These are phyloP conservation scores for Proteles cristata DNA, from an alignment of 2,113 vertebrate species.

Conservation along the genomic window DNA sequence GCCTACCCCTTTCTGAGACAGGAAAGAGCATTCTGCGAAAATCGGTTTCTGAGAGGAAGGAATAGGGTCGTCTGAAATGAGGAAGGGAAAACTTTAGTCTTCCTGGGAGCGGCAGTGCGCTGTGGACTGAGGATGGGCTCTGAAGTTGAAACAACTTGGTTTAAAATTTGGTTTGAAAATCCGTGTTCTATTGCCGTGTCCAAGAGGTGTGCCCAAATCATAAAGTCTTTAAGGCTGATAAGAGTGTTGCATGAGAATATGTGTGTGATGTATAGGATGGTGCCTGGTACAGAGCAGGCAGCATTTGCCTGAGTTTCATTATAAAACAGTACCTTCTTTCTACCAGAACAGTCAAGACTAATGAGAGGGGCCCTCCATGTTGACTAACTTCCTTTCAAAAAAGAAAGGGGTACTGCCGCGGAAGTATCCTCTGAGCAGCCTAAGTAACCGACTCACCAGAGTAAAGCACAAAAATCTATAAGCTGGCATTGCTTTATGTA, in stretches of 20 bases:
- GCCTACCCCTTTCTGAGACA: rapidly evolving
- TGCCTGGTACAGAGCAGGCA: not conserved
- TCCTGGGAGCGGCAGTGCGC: not conserved
- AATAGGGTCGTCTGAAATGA: not conserved
- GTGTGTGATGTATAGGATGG: not conserved
- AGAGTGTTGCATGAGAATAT: not conserved
- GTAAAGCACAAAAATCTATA: not conserved
- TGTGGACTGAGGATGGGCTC: not conserved
- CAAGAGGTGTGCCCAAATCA: not conserved
- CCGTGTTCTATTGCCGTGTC: not conserved
- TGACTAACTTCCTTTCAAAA: not conserved
- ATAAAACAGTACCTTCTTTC: not conserved
- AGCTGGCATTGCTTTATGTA: not conserved
- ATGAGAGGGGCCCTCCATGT: not conserved
- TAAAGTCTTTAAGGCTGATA: not conserved
- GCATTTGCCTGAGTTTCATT: not conserved
- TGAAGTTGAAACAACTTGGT: not conserved
- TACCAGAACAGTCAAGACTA: not conserved
- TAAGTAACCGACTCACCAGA: not conserved
- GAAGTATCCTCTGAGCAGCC: not conserved
- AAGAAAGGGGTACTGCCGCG: not conserved
- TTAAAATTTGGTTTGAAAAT: not conserved
- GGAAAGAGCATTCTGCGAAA: not conserved
- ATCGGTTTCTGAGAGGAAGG: not conserved
- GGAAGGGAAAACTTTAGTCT: not conserved